These are phyloP conservation scores for Cabera pusaria DNA, from an alignment of 2,888 invertebrate genomes.

Conservation along the genomic window DNA sequence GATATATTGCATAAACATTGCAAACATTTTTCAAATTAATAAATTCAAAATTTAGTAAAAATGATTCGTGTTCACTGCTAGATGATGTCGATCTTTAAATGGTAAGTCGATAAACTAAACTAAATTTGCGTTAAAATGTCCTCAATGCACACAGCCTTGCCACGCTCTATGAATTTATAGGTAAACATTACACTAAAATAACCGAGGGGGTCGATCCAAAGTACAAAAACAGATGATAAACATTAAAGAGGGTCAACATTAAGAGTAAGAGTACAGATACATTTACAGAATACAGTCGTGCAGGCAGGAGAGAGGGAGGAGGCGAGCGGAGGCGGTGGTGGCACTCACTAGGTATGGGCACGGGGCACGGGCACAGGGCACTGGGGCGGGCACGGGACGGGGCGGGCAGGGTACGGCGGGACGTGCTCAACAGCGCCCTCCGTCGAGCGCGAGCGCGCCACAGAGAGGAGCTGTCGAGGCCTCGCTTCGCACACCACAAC, in stretches of 20 bases:
- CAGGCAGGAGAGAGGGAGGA: conserved; percentile 66
- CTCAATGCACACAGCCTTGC: conserved; percentile 88
- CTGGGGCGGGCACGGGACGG: conserved; percentile 31
- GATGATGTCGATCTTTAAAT: conserved; percentile 74
- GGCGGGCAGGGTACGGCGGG: conserved; percentile 29
- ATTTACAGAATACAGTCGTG: conserved; percentile 54
- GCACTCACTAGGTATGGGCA: conserved; percentile 51
- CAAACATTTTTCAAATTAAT: conserved; percentile 67
- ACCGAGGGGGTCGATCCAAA: conserved; percentile 79
- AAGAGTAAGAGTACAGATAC: conserved; percentile 71
- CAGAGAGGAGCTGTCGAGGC: conserved; percentile 68
- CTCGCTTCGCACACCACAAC: conserved; percentile 63
- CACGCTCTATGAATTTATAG: conserved; percentile 84
- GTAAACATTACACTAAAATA: conserved; percentile 78
- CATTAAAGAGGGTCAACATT: conserved; percentile 78
- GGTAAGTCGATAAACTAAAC: conserved; percentile 75
- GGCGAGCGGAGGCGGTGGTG: conserved; percentile 48
- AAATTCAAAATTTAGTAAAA: conserved; percentile 60
- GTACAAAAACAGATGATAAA: conserved; percentile 77
- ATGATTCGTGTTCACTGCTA: conserved; percentile 77
- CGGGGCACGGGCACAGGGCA: conserved; percentile 29
- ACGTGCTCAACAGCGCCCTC: conserved; percentile 56
- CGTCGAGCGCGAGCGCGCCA: conserved; percentile 43
- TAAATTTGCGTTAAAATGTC: conserved; percentile 82
- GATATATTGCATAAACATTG: conserved; percentile 57